Evolutionary conservation across 2,113 vertebrate genomes (phyloP).

Genomic region (Meles meles): DNA sequence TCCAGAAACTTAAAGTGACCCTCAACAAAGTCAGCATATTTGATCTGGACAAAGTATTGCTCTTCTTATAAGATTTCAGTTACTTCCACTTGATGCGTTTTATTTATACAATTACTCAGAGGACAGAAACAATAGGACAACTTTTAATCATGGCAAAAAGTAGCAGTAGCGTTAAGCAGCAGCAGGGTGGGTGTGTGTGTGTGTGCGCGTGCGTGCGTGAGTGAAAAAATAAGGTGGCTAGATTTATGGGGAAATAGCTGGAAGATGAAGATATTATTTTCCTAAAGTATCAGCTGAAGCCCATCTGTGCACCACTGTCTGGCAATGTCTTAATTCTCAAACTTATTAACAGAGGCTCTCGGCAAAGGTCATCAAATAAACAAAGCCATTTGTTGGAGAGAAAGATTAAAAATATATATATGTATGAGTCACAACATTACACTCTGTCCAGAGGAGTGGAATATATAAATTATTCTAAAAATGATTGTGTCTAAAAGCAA

Average conservation of each 20-base stretch:
- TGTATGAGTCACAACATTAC: not conserved
- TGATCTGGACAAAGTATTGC: not conserved
- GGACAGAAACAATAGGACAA: conserved; percentile 40
- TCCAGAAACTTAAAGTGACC: conserved; percentile 22
- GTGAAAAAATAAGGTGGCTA: not conserved
- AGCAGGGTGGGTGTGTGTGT: not conserved
- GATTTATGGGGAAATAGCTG: conserved; percentile 44
- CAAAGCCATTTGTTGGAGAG: not conserved
- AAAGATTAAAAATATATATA: conserved; percentile 32
- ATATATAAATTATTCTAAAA: conserved; percentile 37
- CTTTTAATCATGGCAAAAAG: conserved; percentile 45
- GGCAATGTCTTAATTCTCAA: conserved; percentile 59
- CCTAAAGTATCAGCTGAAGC: conserved; percentile 42
- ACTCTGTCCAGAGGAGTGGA: not conserved
- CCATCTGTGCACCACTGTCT: conserved; percentile 21
- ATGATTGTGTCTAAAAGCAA: conserved; percentile 12
- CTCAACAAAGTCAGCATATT: not conserved
- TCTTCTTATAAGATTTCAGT: not conserved
- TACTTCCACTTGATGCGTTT: not conserved
- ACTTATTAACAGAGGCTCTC: conserved; percentile 56
- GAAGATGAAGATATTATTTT: conserved; percentile 43
- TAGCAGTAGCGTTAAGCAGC: conserved; percentile 39
- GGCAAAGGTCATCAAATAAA: conserved; percentile 49
- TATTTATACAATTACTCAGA: not conserved
- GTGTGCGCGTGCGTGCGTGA: accelerated